phyloP scores from a whole-genome alignment of 2,113 vertebrate species.

The Ochotona princeps region DNA sequence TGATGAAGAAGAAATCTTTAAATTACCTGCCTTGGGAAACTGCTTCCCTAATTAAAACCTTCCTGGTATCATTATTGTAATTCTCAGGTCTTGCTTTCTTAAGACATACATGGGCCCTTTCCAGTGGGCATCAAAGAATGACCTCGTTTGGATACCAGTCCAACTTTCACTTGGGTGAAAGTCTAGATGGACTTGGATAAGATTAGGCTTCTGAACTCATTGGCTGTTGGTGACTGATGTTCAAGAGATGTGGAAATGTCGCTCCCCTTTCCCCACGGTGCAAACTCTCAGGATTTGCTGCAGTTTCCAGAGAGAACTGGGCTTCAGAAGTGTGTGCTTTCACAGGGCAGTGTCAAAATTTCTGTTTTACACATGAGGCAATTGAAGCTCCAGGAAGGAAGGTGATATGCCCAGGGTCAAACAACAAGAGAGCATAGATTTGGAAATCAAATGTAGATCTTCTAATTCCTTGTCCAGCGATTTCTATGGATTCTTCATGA shows the following conservation, averaged over 20 bases:
- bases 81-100: slow-evolving; percentile 50
- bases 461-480: neutral
- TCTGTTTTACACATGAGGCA: slow-evolving; percentile 33
- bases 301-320: neutral
- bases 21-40: slow-evolving; percentile 29
- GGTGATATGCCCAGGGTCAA: neutral
- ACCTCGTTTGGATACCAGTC: neutral
- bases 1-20: slow-evolving; percentile 50
- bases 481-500: slow-evolving; percentile 19
- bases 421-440: slow-evolving; percentile 14
- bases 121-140: neutral
- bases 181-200: neutral
- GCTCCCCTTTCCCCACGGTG: neutral
- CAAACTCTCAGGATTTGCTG: neutral
- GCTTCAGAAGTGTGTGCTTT: neutral
- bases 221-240: slow-evolving; percentile 11
- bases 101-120: neutral
- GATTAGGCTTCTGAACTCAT: neutral
- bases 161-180: slow-evolving; percentile 18
- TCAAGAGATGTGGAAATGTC: neutral
- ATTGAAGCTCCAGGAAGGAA: slow-evolving; percentile 6
- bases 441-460: neutral
- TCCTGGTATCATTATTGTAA: slow-evolving; percentile 1
- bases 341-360: neutral
- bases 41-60: slow-evolving; percentile 17